phyloP scores from a whole-genome alignment of 64 coral and sea anemone genomes.

The Actinia tenebrosa region DNA sequence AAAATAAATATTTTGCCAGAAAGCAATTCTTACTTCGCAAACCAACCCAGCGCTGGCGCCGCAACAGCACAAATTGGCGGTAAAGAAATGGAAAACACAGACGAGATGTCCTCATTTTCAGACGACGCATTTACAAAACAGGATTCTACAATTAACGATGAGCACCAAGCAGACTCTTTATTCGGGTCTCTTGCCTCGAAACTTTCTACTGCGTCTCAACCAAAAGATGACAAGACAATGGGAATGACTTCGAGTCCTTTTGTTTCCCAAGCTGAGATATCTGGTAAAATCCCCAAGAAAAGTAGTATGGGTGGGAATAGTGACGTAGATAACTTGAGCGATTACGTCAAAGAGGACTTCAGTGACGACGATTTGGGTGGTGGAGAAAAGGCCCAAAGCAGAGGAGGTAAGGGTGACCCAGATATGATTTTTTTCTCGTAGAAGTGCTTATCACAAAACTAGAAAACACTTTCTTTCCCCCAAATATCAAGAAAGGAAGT shows the following conservation, averaged over 20 bases:
- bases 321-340: not conserved
- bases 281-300: conserved; percentile 30
- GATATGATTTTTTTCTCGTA: too few relatives aligned
- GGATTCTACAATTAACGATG: not conserved
- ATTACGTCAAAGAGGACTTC: not conserved
- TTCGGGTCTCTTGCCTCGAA: not conserved
- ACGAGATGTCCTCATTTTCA: not conserved
- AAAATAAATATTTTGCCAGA: conserved; percentile 15
- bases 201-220: not conserved
- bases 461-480: too few relatives aligned
- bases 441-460: too few relatives aligned
- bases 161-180: not conserved
- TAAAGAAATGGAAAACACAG: not conserved
- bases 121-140: not conserved
- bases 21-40: conserved; percentile 4
- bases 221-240: not conserved
- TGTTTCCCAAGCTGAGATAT: conserved; percentile 10
- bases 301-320: not conserved
- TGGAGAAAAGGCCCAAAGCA: not conserved
- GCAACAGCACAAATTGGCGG: conserved; percentile 16
- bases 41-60: not conserved
- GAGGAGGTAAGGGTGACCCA: not conserved
- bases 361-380: not conserved
- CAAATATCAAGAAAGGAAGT: too few relatives aligned
- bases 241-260: not conserved